Percentiles rank a stretch among this genome's conserved stretches.
phyloP scores from a whole-genome alignment of 2,888 invertebrate genomes.

The Andrena fulva region DNA sequence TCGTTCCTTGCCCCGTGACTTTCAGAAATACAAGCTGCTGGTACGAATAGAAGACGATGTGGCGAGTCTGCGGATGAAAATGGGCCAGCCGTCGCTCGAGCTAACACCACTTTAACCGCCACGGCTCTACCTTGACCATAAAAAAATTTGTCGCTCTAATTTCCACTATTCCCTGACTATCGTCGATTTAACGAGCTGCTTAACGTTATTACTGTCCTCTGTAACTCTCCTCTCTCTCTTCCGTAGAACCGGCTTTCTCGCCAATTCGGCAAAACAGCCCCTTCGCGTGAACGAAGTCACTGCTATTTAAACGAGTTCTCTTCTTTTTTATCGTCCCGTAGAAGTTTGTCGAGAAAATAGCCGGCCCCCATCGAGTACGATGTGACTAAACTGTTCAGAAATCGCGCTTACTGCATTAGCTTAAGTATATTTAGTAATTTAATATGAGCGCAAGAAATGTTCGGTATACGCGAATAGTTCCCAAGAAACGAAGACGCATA shows the following conservation, averaged over 20 bases:
- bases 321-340: constrained; percentile 30
- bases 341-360: constrained; percentile 20
- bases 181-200: constrained; percentile 30
- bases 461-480: constrained; percentile 37
- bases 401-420: constrained; percentile 40
- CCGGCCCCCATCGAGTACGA: constrained; percentile 21
- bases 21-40: constrained; percentile 93
- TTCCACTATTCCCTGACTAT: constrained; percentile 29
- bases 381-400: constrained; percentile 54
- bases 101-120: constrained; percentile 76
- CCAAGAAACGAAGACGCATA: neutral
- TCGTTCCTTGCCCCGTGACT: constrained; percentile 64
- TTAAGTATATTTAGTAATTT: constrained; percentile 54
- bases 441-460: constrained; percentile 40
- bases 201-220: constrained; percentile 6
- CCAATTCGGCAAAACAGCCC: neutral
- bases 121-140: constrained; percentile 19
- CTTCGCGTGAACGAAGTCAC: constrained; percentile 16
- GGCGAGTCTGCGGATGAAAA: constrained; percentile 91
- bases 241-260: constrained; percentile 20
- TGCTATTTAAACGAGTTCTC: constrained; percentile 31
- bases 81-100: constrained; percentile 85
- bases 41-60: constrained; percentile 95
- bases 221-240: constrained; percentile 5
- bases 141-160: constrained; percentile 26